Base-by-base conservation (phyloP, 2,888 invertebrate genomes). In the Hesperia comma region DNA sequence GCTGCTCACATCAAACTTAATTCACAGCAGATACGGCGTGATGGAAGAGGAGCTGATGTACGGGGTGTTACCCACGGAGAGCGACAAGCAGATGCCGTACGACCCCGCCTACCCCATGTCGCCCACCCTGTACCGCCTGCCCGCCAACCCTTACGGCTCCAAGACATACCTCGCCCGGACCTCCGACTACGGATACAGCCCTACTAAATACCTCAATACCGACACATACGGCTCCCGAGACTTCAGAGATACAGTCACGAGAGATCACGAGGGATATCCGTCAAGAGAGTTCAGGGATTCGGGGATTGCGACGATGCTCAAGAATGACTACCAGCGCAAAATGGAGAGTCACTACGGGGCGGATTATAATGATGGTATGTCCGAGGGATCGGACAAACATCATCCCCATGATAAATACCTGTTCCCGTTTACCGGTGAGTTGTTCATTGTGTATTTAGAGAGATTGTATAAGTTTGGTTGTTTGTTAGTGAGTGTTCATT, bases 401-500 rank as follows among this genome's bases (percentile, higher is more conserved):
- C 95, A 94, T 73, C 82, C 94, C 12, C 95, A 94, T 68, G 97
- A 97, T 76, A 96, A 96, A 93, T 97, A 97, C 85, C 92, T 96
- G 70, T 97, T 97, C 77, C 97, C 97, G 0, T 97, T 97, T 79
- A 97, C 97, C 74, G 95, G 96, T 93, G 83, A 87, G 85, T 80
- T 12, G 63, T 54, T 37, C 37, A 10, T 12, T 37, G 10, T 12
- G 37, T 37, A 1, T 12, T 10, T 7, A 37, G 7, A 37, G 37
- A 37, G 37, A 37, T 37, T 37, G 37, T 37, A 37, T 1, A 10
- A 8, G 37, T 37, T 37, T 12, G 2, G 3, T 21, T 21, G 4
- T 21, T 51, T 21, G 51, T 51, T 21, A 14, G 51, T 4, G 43
- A 12, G 51, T 21, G 15, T 6, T 17, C 43, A 7, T 2, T 19